Base-by-base conservation (phyloP, 2,113 vertebrate species). In the Motacilla alba region DNA sequence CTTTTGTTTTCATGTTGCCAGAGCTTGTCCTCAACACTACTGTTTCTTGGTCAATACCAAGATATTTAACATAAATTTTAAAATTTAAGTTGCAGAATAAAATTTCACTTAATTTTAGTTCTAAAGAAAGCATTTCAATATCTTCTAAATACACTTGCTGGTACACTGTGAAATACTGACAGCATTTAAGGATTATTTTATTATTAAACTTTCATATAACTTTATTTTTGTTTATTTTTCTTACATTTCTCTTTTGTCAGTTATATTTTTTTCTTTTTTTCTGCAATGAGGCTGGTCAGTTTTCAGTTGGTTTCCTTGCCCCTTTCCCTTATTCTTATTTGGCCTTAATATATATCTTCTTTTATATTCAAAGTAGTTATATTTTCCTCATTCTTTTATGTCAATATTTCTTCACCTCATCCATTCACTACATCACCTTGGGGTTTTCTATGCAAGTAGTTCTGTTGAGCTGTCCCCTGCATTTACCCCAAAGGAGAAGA, bases 281-380 rank as follows among this genome's bases (percentile, higher is more conserved):
- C 15, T 59, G 3, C 7, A 19, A 7, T 39, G 35, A 50, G 20
- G 1, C 6, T 2, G 6, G 3, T 28, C 21, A 15, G 1, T 76
- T 83, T 75, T 90, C 23, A 24, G 9, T 41, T 76, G 23, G 3
- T 83, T 86, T 82, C 12, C 17, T 76, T 72, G 43, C 2, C 3
- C 12, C 17, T 76, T 72, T 37, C 2, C 3, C 7, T 59, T 90
- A 56, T 70, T 58, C 33, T 62, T 84, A 27, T 13, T 52, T 80
- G 13, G 3, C 13, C 18, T 55, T 85, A 52, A 41, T 5, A 8
- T 67, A 3, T 63, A 15, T 46, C 17, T 78, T 66, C 70, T 55
- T 5, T 46, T 83, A 28, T 62, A 70, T 86, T 87, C 9, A 50
- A 77, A 68, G 20, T 28, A 37, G 17, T 37, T 53, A 8, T 44